phyloP scores from a whole-genome alignment of 2,797 vertebrate species.

The Ibycter americanus region DNA sequence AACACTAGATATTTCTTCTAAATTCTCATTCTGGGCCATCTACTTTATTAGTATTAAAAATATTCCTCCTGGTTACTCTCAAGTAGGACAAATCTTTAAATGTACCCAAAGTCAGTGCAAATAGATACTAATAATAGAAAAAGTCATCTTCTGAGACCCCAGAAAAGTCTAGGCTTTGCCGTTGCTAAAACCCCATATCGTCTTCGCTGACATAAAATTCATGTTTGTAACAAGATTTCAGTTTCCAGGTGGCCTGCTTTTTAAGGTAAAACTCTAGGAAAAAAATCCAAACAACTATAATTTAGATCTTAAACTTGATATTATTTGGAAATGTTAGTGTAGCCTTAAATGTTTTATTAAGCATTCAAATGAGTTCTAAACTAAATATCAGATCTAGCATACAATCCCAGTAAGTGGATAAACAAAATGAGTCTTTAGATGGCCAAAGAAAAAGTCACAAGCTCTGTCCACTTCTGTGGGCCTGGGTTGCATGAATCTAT shows the following conservation, averaged over 20 bases:
- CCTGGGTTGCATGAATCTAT: too few relatives aligned
- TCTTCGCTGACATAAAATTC: background rate
- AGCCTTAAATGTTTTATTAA: background rate
- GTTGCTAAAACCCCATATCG: background rate
- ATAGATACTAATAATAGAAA: background rate
- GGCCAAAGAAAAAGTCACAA: too few relatives aligned
- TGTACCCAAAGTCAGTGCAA: background rate
- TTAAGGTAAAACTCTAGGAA: background rate
- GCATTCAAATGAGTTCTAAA: background rate
- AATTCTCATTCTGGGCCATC: background rate
- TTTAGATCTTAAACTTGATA: background rate
- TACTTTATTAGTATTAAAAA: background rate
- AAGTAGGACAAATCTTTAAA: background rate
- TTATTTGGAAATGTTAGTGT: background rate
- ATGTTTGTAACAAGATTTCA: background rate
- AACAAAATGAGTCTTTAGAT: too few relatives aligned
- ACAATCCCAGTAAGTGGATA: too few relatives aligned
- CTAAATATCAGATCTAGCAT: background rate
- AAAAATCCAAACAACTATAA: rapidly evolving
- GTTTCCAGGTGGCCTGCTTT: background rate
- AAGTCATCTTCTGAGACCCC: background rate
- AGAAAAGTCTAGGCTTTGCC: background rate
- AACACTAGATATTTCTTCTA: background rate
- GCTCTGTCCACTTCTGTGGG: too few relatives aligned
- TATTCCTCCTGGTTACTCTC: background rate